Evolutionary conservation across 2,113 vertebrate genomes (phyloP).

Genomic region (Ploceus nigricollis): DNA sequence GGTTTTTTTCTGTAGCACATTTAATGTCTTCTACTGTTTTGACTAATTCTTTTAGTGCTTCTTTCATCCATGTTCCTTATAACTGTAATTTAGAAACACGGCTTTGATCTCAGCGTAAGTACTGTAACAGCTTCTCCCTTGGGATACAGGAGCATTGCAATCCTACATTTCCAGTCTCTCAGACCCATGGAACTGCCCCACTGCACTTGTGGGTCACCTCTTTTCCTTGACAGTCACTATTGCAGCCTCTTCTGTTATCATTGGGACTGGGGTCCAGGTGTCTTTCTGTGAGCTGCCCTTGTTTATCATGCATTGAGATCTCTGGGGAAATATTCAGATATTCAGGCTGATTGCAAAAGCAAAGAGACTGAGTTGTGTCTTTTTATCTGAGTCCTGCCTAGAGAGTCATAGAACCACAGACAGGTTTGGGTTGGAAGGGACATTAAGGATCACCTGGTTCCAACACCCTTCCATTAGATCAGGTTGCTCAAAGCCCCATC

Average conservation of each 20-base stretch:
- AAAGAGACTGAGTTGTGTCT: neutral
- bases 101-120: neutral
- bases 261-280: too few species aligned
- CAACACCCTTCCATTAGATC: neutral
- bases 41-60: neutral
- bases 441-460: neutral
- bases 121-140: neutral
- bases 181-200: accelerated
- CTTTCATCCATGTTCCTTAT: neutral
- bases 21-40: neutral
- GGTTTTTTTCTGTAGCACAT: neutral
- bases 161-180: neutral
- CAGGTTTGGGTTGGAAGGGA: neutral
- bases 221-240: neutral
- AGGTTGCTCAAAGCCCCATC: neutral
- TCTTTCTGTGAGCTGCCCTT: neutral
- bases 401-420: neutral
- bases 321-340: neutral
- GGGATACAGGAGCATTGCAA: neutral
- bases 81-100: neutral
- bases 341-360: neutral
- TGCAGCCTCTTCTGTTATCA: neutral
- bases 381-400: neutral
- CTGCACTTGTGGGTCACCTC: neutral
- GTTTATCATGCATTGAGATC: accelerated